phyloP scores from a whole-genome alignment of 2,888 invertebrate genomes.

The Melieria omissa region DNA sequence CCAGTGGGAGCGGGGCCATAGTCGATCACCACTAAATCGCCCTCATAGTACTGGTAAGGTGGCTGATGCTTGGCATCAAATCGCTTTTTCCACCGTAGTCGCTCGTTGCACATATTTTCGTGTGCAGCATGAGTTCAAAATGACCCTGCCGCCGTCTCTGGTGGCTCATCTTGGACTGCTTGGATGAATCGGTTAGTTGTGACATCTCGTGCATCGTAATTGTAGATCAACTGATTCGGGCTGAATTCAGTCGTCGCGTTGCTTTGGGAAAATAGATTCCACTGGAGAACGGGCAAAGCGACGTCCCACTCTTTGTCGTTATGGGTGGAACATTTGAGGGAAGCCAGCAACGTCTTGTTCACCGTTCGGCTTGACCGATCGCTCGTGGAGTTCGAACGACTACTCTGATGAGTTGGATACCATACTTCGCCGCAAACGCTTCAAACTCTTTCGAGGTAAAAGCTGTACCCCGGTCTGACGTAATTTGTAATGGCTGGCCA shows the following conservation, averaged over 20 bases:
- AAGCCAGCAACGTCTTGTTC: slow-evolving; percentile 21
- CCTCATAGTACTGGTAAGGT: slow-evolving; percentile 1
- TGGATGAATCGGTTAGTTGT: slow-evolving; percentile 20
- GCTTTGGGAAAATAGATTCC: slow-evolving; percentile 29
- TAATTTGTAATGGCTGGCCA: slow-evolving; percentile 30
- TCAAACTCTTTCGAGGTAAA: slow-evolving; percentile 36
- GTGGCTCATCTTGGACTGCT: slow-evolving; percentile 2
- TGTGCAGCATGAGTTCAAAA: not conserved
- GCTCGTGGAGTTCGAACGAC: slow-evolving; percentile 34
- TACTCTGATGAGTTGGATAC: slow-evolving; percentile 34
- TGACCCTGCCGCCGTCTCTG: no score
- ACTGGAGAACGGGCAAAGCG: slow-evolving; percentile 9
- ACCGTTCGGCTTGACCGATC: slow-evolving; percentile 35
- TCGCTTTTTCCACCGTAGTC: slow-evolving; percentile 5
- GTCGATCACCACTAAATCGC: slow-evolving; percentile 8
- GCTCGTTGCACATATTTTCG: not conserved
- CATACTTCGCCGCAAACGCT: slow-evolving; percentile 17
- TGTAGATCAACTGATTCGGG: slow-evolving; percentile 30
- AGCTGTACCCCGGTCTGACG: slow-evolving; percentile 29
- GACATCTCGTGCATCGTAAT: slow-evolving; percentile 24
- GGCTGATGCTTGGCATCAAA: slow-evolving; percentile 9
- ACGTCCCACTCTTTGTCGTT: slow-evolving; percentile 27
- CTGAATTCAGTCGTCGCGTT: slow-evolving; percentile 32
- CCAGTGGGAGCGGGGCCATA: not conserved
- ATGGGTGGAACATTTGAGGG: slow-evolving; percentile 15